Conservation (phyloP, 2,797 vertebrate species). For the Xyrichtys novacula region DNA sequence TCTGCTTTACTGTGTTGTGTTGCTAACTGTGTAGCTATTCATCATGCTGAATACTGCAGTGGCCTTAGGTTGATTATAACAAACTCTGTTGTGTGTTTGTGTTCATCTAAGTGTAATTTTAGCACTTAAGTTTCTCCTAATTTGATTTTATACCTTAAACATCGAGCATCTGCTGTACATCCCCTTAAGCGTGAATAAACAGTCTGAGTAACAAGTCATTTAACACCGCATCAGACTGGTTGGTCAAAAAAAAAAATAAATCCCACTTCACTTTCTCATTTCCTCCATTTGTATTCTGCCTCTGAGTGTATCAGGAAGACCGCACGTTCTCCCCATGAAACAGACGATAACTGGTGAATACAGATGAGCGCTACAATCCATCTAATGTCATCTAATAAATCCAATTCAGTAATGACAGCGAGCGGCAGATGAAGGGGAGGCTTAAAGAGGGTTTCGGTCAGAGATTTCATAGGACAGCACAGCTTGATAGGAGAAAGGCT, state of each 20-base stretch:
- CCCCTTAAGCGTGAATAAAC: slow-evolving; percentile 32
- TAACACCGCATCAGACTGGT: slow-evolving; percentile 49
- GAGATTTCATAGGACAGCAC: slow-evolving; percentile 22
- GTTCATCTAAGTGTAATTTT: slow-evolving; percentile 34
- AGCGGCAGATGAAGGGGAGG: slow-evolving; percentile 23
- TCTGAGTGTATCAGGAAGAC: slow-evolving; percentile 7
- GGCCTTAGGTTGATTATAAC: slow-evolving; percentile 67
- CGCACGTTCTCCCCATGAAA: slow-evolving; percentile 39
- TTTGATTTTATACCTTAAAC: slow-evolving; percentile 27
- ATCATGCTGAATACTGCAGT: slow-evolving; percentile 78
- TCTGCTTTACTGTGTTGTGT: slow-evolving; percentile 75
- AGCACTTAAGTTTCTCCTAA: slow-evolving; percentile 21
- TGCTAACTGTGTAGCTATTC: slow-evolving; percentile 76
- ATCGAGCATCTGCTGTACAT: slow-evolving; percentile 28
- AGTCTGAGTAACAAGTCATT: slow-evolving; percentile 47
- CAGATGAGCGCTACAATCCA: slow-evolving; percentile 30
- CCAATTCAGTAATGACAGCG: slow-evolving; percentile 33
- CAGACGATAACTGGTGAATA: slow-evolving; percentile 29
- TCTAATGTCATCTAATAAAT: slow-evolving; percentile 54
- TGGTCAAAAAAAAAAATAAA: slow-evolving; percentile 16
- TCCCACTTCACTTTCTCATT: slow-evolving; percentile 7
- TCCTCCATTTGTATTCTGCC: slow-evolving; percentile 29
- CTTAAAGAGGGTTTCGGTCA: slow-evolving; percentile 15
- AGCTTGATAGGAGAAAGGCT: slow-evolving; percentile 16
- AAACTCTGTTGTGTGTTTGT: slow-evolving; percentile 53